Evolutionary conservation across 2,113 vertebrate genomes (phyloP), one percentile per base, ranked within the genome.

Genomic region (Accipiter virgatus): DNA sequence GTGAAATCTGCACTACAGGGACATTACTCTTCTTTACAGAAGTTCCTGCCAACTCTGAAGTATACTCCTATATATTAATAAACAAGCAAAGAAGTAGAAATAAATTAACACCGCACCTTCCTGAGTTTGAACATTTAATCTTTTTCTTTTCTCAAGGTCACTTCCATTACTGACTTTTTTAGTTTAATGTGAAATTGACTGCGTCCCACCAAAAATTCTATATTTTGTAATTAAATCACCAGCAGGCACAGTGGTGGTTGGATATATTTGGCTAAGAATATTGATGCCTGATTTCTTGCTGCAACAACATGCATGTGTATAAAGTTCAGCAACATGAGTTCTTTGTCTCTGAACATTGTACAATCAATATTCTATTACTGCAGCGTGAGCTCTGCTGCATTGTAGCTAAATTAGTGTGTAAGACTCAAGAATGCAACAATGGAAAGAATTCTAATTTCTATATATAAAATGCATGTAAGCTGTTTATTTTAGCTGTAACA

Each of bases 341-440:
- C 95, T 97, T 97, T 96, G 88, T 94, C 89, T 97, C 94, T 70
- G 93, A 97, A 92, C 70, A 72, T 91, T 94, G 93, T 96, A 86
- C 85, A 97, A 98, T 98, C 98, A 97, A 98, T 98, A 98, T 94
- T 95, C 97, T 91, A 97, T 98, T 98, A 98, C 94, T 93, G 86
- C 86, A 92, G 71, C n/a, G 40, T 9, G 70, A 95, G 77, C 75
- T 94, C 75, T 95, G 88, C 81, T 95, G 92, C 91, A 96, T 78
- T 95, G 86, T 97, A 97, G 86, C 95, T 93, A 95, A 97, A 97
- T 97, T 97, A 97, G 84, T 92, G 85, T 97, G 61, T 95, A 90
- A 97, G 88, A 40, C 58, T 83, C 83, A 84, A 94, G 95, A 96
- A 96, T 59, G 79, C 77, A 85, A 68, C 7, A n/a, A 87, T 4